These are phyloP conservation scores for Pedicia rivosa DNA, from an alignment of 2,888 invertebrate genomes.

Conservation along the genomic window DNA sequence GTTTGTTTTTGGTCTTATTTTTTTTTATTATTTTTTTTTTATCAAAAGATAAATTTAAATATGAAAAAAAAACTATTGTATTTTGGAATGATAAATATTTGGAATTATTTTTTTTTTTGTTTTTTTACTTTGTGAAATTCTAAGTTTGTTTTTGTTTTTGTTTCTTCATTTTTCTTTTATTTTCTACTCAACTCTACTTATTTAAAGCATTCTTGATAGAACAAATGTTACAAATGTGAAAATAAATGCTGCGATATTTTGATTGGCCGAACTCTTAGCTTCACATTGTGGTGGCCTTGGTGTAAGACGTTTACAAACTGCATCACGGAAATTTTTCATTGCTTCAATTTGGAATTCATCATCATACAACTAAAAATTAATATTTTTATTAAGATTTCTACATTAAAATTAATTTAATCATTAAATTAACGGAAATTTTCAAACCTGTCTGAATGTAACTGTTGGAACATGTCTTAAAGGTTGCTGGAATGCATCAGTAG, in stretches of 20 bases:
- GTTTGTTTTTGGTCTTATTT: too few relatives aligned
- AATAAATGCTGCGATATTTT: slow-evolving; percentile 15
- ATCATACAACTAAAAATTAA: slow-evolving; percentile 36
- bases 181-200: neutral
- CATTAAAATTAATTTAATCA: neutral
- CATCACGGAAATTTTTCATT: slow-evolving; percentile 36
- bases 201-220: slow-evolving; percentile 17
- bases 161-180: neutral
- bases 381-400: neutral
- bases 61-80: too few relatives aligned
- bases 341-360: slow-evolving; percentile 37
- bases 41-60: too few relatives aligned
- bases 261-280: slow-evolving; percentile 18
- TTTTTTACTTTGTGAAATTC: too few relatives aligned
- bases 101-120: too few relatives aligned
- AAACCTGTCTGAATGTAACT: slow-evolving; percentile 47
- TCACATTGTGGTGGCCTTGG: slow-evolving; percentile 20
- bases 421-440: slow-evolving; percentile 11
- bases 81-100: too few relatives aligned
- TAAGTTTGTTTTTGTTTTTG: neutral
- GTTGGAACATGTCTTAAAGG: slow-evolving; percentile 48
- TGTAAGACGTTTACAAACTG: slow-evolving; percentile 33
- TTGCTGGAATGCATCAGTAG: slow-evolving; percentile 36
- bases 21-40: too few relatives aligned
- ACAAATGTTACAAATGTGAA: slow-evolving; percentile 18